Evolutionary conservation across 2,113 vertebrate species (phyloP).

Genomic region (Nymphicus hollandicus): DNA sequence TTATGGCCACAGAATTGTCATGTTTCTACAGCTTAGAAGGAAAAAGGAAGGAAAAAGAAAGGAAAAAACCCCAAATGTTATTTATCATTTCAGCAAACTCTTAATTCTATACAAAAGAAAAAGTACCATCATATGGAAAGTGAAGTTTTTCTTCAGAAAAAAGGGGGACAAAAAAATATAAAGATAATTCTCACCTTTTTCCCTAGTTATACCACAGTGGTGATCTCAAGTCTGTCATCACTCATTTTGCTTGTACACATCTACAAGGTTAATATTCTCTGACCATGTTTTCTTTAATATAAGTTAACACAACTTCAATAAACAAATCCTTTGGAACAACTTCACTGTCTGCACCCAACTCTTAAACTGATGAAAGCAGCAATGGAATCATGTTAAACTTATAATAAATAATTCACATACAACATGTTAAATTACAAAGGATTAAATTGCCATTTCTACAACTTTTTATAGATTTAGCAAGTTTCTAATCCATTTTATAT

Average conservation of each 20-base stretch:
- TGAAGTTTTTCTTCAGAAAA: neutral
- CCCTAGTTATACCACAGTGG: conserved; percentile 7
- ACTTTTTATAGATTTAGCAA: conserved; percentile 67
- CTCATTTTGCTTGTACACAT: neutral
- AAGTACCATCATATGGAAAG: conserved; percentile 33
- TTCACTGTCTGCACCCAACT: conserved; percentile 59
- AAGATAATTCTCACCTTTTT: neutral
- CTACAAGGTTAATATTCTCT: conserved; percentile 23
- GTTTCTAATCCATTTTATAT: conserved; percentile 64
- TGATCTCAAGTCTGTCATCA: conserved; percentile 33
- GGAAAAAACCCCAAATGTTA: neutral
- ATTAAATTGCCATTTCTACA: conserved; percentile 69
- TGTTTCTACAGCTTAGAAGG: neutral
- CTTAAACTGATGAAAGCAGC: conserved; percentile 62
- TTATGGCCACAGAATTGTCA: neutral
- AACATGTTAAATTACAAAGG: conserved; percentile 74
- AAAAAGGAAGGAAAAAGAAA: neutral
- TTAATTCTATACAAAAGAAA: neutral
- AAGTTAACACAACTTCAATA: conserved; percentile 61
- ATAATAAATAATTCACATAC: conserved; percentile 80
- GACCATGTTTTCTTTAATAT: conserved; percentile 18
- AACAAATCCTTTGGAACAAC: conserved; percentile 54
- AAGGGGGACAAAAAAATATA: neutral
- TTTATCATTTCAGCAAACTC: neutral
- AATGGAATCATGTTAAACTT: conserved; percentile 71